Conservation (phyloP, 2,797 vertebrate species). For the Staurois parvus region DNA sequence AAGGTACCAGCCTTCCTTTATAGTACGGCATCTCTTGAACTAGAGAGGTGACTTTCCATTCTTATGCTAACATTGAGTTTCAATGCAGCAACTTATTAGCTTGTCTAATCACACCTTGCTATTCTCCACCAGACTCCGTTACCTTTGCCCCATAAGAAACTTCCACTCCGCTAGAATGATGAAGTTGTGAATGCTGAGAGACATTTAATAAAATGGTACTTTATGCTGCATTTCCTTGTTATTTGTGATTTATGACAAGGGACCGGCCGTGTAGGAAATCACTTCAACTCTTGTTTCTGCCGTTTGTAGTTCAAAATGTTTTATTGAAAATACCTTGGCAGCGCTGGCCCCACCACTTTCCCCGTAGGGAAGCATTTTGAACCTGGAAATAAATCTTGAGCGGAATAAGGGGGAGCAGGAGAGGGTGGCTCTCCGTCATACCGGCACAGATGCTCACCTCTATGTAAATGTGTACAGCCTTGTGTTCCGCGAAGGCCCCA, state of each 20-base stretch:
- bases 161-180: slow-evolving; percentile 59
- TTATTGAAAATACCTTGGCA: slow-evolving; percentile 63
- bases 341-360: slow-evolving; percentile 44
- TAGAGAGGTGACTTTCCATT: slow-evolving; percentile 17
- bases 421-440: slow-evolving; percentile 40
- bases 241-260: slow-evolving; percentile 68
- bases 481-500: slow-evolving; percentile 55
- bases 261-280: slow-evolving; percentile 55
- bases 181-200: slow-evolving; percentile 65
- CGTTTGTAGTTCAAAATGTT: slow-evolving; percentile 60
- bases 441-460: slow-evolving; percentile 58
- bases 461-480: slow-evolving; percentile 58
- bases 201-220: slow-evolving; percentile 66
- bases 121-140: neutral
- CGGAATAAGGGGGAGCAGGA: slow-evolving; percentile 27
- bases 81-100: slow-evolving; percentile 23
- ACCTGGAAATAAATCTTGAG: slow-evolving; percentile 60
- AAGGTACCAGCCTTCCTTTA: neutral
- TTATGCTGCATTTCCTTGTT: slow-evolving; percentile 64
- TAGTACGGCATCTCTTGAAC: neutral
- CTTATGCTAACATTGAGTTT: neutral
- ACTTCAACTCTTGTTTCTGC: slow-evolving; percentile 61
- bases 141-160: slow-evolving; percentile 55
- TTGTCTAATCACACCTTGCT: slow-evolving; percentile 32
- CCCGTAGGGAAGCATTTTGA: slow-evolving; percentile 63